Conservation (phyloP, 2,888 invertebrate genomes). For the Lycocerus yunnanus region DNA sequence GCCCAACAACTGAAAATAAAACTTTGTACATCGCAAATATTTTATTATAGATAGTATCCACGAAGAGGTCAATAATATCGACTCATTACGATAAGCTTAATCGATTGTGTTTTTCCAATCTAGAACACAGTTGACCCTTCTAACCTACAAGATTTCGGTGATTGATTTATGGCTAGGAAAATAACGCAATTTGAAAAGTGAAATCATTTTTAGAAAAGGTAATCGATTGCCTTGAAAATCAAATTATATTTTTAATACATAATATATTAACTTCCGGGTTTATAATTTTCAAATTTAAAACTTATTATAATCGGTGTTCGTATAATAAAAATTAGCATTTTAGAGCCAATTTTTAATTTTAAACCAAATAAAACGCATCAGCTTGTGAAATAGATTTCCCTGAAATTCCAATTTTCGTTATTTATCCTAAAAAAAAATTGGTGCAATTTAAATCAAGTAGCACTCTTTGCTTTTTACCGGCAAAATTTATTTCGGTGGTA, state of each 20-base stretch:
- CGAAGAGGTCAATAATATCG: no score
- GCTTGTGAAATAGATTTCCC: background rate
- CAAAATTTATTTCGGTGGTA: background rate
- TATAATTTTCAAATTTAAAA: background rate
- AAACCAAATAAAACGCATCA: no score
- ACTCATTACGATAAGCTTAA: background rate
- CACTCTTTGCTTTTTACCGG: background rate
- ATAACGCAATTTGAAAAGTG: background rate
- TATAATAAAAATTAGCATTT: background rate
- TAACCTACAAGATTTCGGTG: background rate
- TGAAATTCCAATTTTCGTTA: background rate
- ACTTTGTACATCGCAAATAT: no score
- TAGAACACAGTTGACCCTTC: background rate
- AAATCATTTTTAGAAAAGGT: background rate
- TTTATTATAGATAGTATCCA: no score
- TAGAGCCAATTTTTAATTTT: no score
- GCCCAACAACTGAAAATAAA: no score
- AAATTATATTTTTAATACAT: background rate
- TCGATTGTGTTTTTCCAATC: background rate
- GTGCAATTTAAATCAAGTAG: background rate
- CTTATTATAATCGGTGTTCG: background rate
- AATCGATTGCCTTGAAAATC: background rate
- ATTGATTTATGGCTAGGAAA: background rate
- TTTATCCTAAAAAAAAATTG: background rate
- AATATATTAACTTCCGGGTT: background rate